phyloP scores from a whole-genome alignment of 2,888 invertebrate species.

The Thymelicus sylvestris region DNA sequence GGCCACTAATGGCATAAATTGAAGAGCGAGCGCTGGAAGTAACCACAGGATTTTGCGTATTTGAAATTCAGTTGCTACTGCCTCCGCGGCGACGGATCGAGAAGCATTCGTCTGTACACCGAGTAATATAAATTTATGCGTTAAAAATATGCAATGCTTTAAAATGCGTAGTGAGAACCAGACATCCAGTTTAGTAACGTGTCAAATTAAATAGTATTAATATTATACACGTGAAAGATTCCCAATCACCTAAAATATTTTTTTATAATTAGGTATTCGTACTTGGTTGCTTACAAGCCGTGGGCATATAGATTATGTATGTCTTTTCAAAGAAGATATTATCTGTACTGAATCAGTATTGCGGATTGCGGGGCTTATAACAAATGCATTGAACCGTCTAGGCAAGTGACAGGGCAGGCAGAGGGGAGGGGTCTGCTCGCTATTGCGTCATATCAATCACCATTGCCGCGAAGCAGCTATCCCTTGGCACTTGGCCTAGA shows the following conservation, averaged over 20 bases:
- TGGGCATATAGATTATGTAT: constrained; percentile 3
- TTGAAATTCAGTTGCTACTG: constrained; percentile 76
- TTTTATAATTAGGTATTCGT: neutral
- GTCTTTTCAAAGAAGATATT: constrained; percentile 39
- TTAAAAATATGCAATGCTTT: constrained; percentile 61
- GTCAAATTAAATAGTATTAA: no score
- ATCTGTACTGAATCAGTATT: constrained; percentile 38
- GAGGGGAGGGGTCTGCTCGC: constrained; percentile 63
- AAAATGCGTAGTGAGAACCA: constrained; percentile 56
- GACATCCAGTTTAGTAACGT: constrained; percentile 48
- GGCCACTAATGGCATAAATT: constrained; percentile 77
- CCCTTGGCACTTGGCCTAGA: constrained; percentile 84
- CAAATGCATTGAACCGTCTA: constrained; percentile 68
- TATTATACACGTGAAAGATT: no score
- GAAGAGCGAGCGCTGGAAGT: constrained; percentile 69
- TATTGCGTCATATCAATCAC: constrained; percentile 81
- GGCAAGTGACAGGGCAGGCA: constrained; percentile 55
- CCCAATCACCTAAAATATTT: no score
- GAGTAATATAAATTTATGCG: constrained; percentile 40
- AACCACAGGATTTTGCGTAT: constrained; percentile 77
- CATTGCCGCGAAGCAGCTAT: constrained; percentile 75
- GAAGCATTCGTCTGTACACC: constrained; percentile 52
- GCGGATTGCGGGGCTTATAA: constrained; percentile 55
- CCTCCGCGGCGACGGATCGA: constrained; percentile 58
- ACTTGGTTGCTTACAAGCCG: neutral